Evolutionary conservation across 2,113 vertebrate genomes (phyloP).

Genomic region (Chionomys nivalis): DNA sequence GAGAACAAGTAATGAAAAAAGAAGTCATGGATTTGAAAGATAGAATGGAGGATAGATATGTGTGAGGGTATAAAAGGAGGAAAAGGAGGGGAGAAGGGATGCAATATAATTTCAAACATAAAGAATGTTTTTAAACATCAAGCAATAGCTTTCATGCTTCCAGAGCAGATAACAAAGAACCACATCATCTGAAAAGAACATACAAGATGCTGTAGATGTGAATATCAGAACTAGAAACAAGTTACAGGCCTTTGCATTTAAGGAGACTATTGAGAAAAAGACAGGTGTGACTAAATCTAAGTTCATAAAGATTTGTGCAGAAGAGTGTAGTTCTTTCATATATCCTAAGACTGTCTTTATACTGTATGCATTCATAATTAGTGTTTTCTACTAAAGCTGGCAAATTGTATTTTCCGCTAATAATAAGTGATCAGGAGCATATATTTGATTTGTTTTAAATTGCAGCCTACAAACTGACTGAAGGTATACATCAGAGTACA

Average conservation of each 20-base stretch:
- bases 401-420: constrained; percentile 34
- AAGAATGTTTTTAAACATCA: background rate
- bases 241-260: background rate
- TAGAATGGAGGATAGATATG: background rate
- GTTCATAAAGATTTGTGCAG: background rate
- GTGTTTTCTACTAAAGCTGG: background rate
- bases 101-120: background rate
- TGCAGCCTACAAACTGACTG: background rate
- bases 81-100: background rate
- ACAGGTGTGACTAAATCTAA: background rate
- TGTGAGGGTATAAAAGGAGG: background rate
- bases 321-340: background rate
- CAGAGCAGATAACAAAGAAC: background rate
- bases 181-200: background rate
- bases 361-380: background rate
- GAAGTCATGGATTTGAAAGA: background rate
- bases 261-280: background rate
- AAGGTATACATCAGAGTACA: background rate
- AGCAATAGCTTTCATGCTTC: background rate
- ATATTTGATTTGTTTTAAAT: background rate
- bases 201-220: background rate
- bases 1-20: background rate
- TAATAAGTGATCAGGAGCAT: constrained; percentile 2
- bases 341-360: background rate
- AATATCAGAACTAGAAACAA: background rate